A percentile compares a stretch with the other conserved stretches of the same genome.
Evolutionary conservation across 23 tunicate species (phyloP).

Genomic region (Trididemnum clinides): DNA sequence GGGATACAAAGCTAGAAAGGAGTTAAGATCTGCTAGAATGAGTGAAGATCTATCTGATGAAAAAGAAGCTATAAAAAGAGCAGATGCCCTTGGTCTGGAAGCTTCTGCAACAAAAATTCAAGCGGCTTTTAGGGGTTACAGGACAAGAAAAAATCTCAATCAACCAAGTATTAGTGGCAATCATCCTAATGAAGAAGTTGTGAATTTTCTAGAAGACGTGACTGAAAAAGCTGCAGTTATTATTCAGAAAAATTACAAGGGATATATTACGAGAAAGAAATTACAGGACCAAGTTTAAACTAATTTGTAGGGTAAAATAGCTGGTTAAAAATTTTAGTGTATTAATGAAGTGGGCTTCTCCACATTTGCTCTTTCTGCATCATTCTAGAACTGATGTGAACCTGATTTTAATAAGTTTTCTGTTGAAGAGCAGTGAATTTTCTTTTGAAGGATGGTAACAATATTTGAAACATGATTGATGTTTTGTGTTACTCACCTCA

Average conservation of each 20-base stretch:
- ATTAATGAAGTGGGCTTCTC: not conserved
- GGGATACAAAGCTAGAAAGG: not conserved
- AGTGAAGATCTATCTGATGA: no score
- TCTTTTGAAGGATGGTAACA: no score
- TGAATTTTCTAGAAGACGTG: not conserved
- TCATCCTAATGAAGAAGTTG: not conserved
- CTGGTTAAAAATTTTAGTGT: not conserved
- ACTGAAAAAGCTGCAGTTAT: conserved; percentile 38
- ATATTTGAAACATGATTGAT: no score
- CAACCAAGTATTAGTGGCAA: no score
- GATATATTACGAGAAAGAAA: conserved; percentile 35
- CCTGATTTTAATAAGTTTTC: no score
- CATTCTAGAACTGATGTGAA: no score
- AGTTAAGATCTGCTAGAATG: not conserved
- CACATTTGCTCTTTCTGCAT: not conserved
- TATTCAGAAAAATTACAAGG: conserved; percentile 36
- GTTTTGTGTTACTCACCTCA: no score
- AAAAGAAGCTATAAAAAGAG: not conserved
- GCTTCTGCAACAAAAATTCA: not conserved
- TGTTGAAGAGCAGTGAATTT: no score
- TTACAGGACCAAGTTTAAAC: not conserved
- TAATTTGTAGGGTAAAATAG: not conserved
- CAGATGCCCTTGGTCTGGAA: not conserved
- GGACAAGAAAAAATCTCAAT: not conserved
- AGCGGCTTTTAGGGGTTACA: not conserved